Evolutionary conservation across 2,113 vertebrate species (phyloP).

Genomic region (Hippocampus guttulatus): DNA sequence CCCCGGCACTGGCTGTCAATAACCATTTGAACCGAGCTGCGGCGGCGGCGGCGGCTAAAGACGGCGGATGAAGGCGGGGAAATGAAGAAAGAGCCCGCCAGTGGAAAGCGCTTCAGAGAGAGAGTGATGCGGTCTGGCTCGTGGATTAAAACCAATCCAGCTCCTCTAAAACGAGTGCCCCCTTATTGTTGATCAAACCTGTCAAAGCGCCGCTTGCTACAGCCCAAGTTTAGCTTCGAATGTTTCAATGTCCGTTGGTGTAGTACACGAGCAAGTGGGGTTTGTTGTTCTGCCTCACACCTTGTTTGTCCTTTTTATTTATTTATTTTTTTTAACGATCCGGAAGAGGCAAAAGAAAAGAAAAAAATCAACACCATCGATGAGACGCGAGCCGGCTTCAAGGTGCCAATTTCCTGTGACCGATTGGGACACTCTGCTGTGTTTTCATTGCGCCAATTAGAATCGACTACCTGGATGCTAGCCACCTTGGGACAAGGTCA

Average conservation of each 20-base stretch:
- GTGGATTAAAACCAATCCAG: conserved; percentile 7
- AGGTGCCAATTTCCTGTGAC: conserved; percentile 8
- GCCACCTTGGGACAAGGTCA: background rate
- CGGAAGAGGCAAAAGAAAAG: background rate
- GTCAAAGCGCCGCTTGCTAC: conserved; percentile 8
- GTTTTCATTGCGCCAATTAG: background rate
- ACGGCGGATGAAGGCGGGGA: conserved; percentile 19
- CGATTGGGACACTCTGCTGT: background rate
- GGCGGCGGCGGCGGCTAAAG: conserved; percentile 45
- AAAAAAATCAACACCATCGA: background rate
- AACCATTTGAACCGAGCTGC: conserved; percentile 52
- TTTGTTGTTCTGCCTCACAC: background rate
- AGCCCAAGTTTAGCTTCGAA: background rate
- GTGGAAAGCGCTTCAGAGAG: background rate
- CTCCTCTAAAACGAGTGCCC: conserved; percentile 6
- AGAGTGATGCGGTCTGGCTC: background rate
- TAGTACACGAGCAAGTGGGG: background rate
- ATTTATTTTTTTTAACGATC: background rate
- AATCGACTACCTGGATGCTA: background rate
- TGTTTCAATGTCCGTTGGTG: background rate
- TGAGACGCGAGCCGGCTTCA: background rate
- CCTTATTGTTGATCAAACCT: conserved; percentile 24
- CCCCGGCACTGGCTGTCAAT: conserved; percentile 61
- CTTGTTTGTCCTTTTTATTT: background rate
- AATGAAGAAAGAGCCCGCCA: conserved; percentile 3